Evolutionary conservation across 2,888 invertebrate species (phyloP), one percentile per base, ranked within the genome.

Genomic region (Eledona agricola): DNA sequence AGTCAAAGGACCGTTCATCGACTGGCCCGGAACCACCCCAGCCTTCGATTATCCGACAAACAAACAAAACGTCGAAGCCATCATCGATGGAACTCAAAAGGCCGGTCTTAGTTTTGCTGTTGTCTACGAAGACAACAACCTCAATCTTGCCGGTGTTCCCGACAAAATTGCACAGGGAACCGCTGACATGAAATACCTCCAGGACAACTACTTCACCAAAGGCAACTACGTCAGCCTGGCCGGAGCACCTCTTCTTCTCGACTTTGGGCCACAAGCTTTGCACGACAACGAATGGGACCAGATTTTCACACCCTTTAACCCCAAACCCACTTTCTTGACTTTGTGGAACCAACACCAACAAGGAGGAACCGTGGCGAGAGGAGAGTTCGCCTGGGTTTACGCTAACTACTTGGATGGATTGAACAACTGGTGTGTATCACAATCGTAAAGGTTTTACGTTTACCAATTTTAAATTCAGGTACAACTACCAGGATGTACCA

Each of bases 91-190:
- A 19, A 19, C n/a, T 5, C 4, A 19, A 19, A 4, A 7, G 5
- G 5, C 4, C 13, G 32, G 32, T 4, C 16, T 32, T 11, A 4
- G 12, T 11, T 32, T 32, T 7, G 32, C 32, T 6, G 16, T 32
- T 11, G 32, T 32, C 4, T 32, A 32, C 7, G 32, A 32, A 32
- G 32, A 32, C 32, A 32, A 32, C 7, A 32, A 32, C 12, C 13
- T 32, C 3, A 4, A 4, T 5, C 7, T 32, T 11, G 32, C 11
- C 3, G 32, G 32, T 3, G 13, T 12, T 4, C 11, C 11, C 6
- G 32, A 32, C 7, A 5, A 5, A 32, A 12, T 32, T 6, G 32
- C 11, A 6, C 32, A 32, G 12, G 32, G 28, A 4, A 12, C 4
- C 4, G 32, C 32, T 32, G 32, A n/a, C n/a, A n/a, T n/a, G n/a